Evolutionary conservation across 2,797 vertebrate genomes (phyloP).

Genomic region (Sebastes minor): DNA sequence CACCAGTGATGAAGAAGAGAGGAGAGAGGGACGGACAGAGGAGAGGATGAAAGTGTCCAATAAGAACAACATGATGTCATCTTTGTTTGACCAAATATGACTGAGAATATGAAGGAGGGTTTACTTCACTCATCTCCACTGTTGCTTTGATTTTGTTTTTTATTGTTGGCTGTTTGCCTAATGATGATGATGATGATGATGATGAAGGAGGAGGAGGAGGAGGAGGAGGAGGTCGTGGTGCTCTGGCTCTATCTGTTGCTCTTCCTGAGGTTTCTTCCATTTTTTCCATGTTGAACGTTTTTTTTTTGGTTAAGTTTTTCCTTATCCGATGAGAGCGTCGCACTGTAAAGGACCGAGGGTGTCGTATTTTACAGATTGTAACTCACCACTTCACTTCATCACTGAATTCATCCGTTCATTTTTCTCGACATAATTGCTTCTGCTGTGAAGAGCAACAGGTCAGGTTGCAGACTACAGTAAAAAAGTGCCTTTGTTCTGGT

Average conservation of each 20-base stretch:
- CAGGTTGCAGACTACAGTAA: not conserved
- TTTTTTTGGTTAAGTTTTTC: too few relatives aligned
- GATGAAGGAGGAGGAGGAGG: not conserved
- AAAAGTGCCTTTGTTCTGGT: not conserved
- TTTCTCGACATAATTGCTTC: not conserved
- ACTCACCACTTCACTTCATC: not conserved
- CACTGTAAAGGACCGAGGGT: too few relatives aligned
- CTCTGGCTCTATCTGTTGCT: too few relatives aligned
- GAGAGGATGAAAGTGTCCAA: not conserved
- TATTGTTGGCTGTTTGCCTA: not conserved
- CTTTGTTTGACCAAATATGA: not conserved
- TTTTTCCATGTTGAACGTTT: too few relatives aligned
- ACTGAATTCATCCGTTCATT: not conserved
- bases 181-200: not conserved
- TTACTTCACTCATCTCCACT: not conserved
- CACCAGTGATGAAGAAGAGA: not conserved
- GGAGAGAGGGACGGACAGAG: not conserved
- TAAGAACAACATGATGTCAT: not conserved
- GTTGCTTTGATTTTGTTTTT: not conserved
- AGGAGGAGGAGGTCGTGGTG: too few relatives aligned
- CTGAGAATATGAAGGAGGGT: not conserved
- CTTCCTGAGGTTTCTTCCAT: too few relatives aligned
- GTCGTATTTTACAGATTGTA: too few relatives aligned
- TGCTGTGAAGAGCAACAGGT: constrained; percentile 21
- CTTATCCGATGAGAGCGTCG: too few relatives aligned